Conservation (phyloP, 1,140 invertebrate species). For the Listronotus oregonensis region DNA sequence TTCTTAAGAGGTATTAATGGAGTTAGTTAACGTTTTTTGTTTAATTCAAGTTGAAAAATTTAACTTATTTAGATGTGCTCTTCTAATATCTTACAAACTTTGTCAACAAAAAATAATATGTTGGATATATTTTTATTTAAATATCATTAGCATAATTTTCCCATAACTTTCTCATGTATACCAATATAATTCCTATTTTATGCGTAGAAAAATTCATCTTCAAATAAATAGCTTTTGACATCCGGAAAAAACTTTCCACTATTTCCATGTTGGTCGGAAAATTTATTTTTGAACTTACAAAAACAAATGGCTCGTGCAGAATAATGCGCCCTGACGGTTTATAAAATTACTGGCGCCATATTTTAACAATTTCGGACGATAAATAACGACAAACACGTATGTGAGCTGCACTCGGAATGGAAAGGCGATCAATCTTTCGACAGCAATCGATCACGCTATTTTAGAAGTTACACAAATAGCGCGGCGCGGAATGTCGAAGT, state of each 20-base stretch:
- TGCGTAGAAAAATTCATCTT: constrained; percentile 21
- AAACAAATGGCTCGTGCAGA: constrained; percentile 41
- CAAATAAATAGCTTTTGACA: constrained; percentile 32
- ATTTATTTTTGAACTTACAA: constrained; percentile 39
- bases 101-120: too few relatives aligned
- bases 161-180: constrained; percentile 29
- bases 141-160: constrained; percentile 24
- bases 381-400: constrained; percentile 42
- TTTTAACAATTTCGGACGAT: constrained; percentile 39
- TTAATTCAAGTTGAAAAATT: too few relatives aligned
- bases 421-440: constrained; percentile 35
- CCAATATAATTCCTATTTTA: constrained; percentile 19
- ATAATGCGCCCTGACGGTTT: constrained; percentile 39
- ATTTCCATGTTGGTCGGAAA: constrained; percentile 37
- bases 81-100: too few relatives aligned
- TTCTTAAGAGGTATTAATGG: too few relatives aligned
- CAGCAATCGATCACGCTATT: constrained; percentile 37
- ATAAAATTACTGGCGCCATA: constrained; percentile 42
- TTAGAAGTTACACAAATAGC: constrained; percentile 41
- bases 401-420: constrained; percentile 37
- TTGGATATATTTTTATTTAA: background rate
- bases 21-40: too few relatives aligned
- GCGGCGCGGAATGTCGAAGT: constrained; percentile 17
- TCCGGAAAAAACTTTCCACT: constrained; percentile 37
- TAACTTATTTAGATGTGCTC: too few relatives aligned